A percentile compares a stretch with the other conserved stretches of the same genome.
phyloP scores from a whole-genome alignment of 2,113 vertebrate species.

The Archocentrus centrarchus region DNA sequence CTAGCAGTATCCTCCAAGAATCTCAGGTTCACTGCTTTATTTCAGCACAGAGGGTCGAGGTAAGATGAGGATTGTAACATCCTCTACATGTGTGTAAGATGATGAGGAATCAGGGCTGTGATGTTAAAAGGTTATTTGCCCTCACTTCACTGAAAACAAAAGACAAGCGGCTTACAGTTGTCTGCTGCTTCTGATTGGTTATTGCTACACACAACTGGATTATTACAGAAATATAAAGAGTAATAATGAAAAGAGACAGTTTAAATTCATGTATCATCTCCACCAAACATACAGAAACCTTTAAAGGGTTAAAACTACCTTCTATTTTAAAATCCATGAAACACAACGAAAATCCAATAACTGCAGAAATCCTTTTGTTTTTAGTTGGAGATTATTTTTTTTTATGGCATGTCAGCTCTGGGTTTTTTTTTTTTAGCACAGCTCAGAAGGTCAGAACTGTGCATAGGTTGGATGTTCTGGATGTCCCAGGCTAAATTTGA shows the following conservation, averaged over 20 bases:
- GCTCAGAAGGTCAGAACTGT: not conserved
- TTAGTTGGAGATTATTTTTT: not conserved
- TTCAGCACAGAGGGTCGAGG: constrained; percentile 2
- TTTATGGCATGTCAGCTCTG: not conserved
- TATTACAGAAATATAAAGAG: not conserved
- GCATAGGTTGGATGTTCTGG: not conserved
- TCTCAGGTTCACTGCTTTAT: not conserved
- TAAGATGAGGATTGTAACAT: constrained; percentile 34
- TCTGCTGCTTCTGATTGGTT: constrained; percentile 35
- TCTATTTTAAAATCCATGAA: constrained; percentile 18
- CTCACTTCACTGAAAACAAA: constrained; percentile 16
- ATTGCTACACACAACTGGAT: not conserved
- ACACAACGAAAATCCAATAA: constrained; percentile 35
- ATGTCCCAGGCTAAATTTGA: not conserved
- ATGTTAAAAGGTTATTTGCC: constrained; percentile 46
- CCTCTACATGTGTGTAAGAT: not conserved
- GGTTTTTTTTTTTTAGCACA: not conserved
- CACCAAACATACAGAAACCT: not conserved
- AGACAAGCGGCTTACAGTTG: constrained; percentile 52
- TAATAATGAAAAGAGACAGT: too few relatives aligned
- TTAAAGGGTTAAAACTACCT: not conserved
- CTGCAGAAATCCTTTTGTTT: constrained; percentile 15
- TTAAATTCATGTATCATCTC: not conserved
- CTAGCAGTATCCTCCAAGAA: not conserved
- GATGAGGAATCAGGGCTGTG: constrained; percentile 21